Conservation (phyloP, 2,888 invertebrate genomes). For the Acanthococcus lagerstroemiae region DNA sequence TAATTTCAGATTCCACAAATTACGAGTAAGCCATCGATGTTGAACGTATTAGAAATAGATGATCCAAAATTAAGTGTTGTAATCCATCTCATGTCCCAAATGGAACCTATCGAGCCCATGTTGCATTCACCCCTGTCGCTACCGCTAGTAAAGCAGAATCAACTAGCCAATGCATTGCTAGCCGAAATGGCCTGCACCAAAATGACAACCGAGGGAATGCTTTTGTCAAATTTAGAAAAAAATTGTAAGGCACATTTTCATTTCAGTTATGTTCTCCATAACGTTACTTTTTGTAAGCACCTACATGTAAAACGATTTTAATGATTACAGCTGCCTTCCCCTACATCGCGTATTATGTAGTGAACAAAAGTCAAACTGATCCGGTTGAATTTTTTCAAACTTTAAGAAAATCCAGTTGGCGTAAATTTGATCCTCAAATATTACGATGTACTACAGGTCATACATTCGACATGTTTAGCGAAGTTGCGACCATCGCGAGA, state of each 20-base stretch:
- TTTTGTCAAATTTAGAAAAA: conserved; percentile 81
- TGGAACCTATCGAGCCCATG: conserved; percentile 75
- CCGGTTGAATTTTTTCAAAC: conserved; percentile 76
- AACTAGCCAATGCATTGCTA: conserved; percentile 65
- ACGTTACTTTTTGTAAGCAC: neutral
- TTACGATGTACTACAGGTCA: conserved; percentile 76
- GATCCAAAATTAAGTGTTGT: conserved; percentile 81
- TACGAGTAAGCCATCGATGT: conserved; percentile 48
- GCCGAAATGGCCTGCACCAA: conserved; percentile 63
- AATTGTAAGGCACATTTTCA: conserved; percentile 48
- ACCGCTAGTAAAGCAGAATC: conserved; percentile 65
- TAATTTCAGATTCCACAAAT: conserved; percentile 51
- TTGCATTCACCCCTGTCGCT: conserved; percentile 73
- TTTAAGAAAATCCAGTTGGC: conserved; percentile 69
- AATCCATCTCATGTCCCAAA: conserved; percentile 79
- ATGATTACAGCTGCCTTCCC: conserved; percentile 67
- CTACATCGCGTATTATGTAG: conserved; percentile 81
- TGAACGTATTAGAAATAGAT: conserved; percentile 70
- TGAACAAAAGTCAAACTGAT: conserved; percentile 77
- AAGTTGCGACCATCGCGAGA: conserved; percentile 81
- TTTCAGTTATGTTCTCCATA: neutral
- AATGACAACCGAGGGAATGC: conserved; percentile 68
- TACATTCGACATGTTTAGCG: conserved; percentile 76
- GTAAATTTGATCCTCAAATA: conserved; percentile 73
- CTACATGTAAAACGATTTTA: neutral